Evolutionary conservation across 2,888 invertebrate species (phyloP), one percentile per base, ranked within the genome.

Genomic region (Epistrophe eligans): DNA sequence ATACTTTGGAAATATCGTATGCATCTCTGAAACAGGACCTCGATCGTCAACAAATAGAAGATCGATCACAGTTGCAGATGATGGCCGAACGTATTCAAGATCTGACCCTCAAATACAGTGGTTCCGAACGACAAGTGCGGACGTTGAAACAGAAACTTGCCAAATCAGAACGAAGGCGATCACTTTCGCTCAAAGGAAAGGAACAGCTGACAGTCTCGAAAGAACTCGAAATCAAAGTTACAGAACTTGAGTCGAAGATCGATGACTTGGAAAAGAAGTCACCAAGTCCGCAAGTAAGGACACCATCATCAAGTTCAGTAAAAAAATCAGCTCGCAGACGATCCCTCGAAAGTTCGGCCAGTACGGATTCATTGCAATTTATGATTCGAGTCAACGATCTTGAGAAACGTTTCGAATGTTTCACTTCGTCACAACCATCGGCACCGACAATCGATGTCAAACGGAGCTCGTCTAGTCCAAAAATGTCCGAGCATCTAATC

Each of bases 51-150:
- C 93, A 95, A 88, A 93, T 94, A 74, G 94, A 94, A 79, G 94
- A 95, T 81, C 95, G 95, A 74, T 96, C 96, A 0, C 96, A 98
- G 92, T 94, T 97, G 52, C 95, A 96, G 88, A 93, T 97, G 90
- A 96, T 98, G 95, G 96, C 96, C 0, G 96, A 96, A 32, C 94
- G 97, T 67, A 96, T 98, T 81, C 95, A 97, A 91, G 97, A 97
- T 91, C 93, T 98, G 40, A 97, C 97, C 0, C 94, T 95, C 74
- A 98, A 98, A 91, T 94, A 98, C 82, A 95, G 95, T 9, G 95
- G 95, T 0, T 96, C 97, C 0, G 98, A 98, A 90, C 96, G 97
- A 89, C 97, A 97, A 92, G 96, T 96, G 10, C 94, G 97, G 74
- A 95, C 95, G 4, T 91, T 97, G 28, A 97, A 97, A 92, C 96